These are phyloP conservation scores for Brachylomia viminalis DNA, from an alignment of 2,888 invertebrate genomes.

Conservation along the genomic window DNA sequence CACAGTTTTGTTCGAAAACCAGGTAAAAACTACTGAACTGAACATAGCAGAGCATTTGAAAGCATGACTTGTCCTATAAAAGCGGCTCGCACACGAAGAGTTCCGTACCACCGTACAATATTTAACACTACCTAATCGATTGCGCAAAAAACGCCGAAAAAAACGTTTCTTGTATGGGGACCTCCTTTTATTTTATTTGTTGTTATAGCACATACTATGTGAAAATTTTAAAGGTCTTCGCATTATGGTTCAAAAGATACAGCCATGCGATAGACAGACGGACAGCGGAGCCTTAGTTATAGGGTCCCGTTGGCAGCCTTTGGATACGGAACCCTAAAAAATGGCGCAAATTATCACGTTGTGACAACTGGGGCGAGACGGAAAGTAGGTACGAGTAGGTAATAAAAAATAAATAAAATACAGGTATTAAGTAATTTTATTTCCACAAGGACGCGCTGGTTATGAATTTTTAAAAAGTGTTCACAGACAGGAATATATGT, in stretches of 20 bases:
- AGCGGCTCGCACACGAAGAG: background rate
- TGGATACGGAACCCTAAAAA: conserved; percentile 27
- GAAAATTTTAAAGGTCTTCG: background rate
- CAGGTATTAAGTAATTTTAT: conserved; percentile 51
- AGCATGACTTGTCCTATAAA: conserved; percentile 10
- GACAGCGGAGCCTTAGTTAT: background rate
- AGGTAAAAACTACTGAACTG: conserved; percentile 23
- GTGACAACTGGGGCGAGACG: conserved; percentile 54
- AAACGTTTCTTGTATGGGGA: background rate
- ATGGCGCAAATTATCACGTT: conserved; percentile 38
- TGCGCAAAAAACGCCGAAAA: no score
- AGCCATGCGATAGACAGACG: background rate
- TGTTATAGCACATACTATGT: background rate
- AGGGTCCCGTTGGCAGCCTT: background rate
- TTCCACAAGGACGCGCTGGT: conserved; percentile 40
- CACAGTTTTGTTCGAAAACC: background rate
- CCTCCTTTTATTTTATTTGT: background rate
- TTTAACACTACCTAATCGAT: background rate
- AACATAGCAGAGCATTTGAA: background rate
- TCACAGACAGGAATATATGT: conserved; percentile 17
- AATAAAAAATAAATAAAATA: conserved; percentile 51
- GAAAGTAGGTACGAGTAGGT: conserved; percentile 15
- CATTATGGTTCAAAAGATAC: background rate
- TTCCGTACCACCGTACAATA: background rate
- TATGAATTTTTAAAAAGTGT: conserved; percentile 46